Evolutionary conservation across 53 echinoderm and acorn worm genomes (phyloP), one percentile per base, ranked within the genome.

Genomic region (Paelopatides confundens): DNA sequence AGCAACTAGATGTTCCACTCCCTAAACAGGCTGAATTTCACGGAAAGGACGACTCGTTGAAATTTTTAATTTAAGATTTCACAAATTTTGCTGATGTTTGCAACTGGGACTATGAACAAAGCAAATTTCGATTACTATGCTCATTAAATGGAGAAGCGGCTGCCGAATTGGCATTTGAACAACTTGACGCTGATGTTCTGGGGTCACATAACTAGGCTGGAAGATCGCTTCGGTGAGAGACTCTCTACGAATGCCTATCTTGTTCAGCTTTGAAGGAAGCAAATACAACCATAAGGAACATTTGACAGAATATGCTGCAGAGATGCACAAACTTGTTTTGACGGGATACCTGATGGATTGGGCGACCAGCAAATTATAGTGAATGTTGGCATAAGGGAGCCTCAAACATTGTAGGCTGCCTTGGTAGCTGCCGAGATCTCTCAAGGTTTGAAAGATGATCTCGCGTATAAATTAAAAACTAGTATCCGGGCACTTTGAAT

Each of bases 351-450:
- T 28, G 58, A 83, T 65, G 2, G 88, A 84, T 35, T 92, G 4
- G 66, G 66, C 0, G 92, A 92, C 30, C 71, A 76, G 15, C 28
- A 53, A 31, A 92, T 92, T 85, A 47, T 79, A 0, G 71, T 92
- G 76, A 38, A 81, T 15, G 66, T 87, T 5, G 87, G 71, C 12
- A 89, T 89, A 83, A 81, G 58, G 28, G 71, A 89, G 71, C 82
- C 89, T 0, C 47, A 26, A 2, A 86, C 81, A 1, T 69, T 92
- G 15, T 62, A 88, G 51, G 76, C 67, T 23, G 91, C 87, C 1
- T 15, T 48, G 63, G 76, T 81, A 34, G 81, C 86, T n/a, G 91
- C 91, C 0, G 82, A 82, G 36, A 62, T 70, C 21, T 91, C 65
- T 35, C 79, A 47, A 29, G 71, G 62, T 40, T 77, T 49, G 28